Base-by-base conservation (phyloP, 2,888 invertebrate genomes). In the Lithophane socia region DNA sequence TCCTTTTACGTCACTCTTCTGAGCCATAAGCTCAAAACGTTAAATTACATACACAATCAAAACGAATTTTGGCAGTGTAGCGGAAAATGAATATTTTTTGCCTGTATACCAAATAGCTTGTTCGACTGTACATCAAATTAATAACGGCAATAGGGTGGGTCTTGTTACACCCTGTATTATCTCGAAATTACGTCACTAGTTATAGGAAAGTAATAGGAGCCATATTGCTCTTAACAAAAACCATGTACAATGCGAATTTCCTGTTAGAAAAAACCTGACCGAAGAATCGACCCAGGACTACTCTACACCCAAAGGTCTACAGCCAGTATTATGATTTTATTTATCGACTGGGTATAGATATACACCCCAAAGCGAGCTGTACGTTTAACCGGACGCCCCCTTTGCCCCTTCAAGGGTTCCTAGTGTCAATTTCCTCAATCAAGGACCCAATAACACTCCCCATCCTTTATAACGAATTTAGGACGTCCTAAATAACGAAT, bases 341-440 rank as follows among this genome's bases (percentile, higher is more conserved):
- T 74, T 74, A 73, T 5, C 29, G 10, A 44, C 74, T 16, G 12
- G 21, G 16, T 21, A 1, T 24, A 54, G 4, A 21, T 29, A 29
- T 10, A n/a, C 12, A 13, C 24, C 52, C 16, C 13, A 29, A 61
- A 7, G 16, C 16, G 58, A 66, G 3, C 42, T 56, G 44, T 21
- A 13, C 42, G 49, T 63, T 49, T 79, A 56, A 52, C 76, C 61
- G 66, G 61, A 67, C 18, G 2, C 37, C 37, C 37, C 37, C 37
- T 37, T 63, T 49, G 42, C 0, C 49, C 49, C 42, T 63, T 49
- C 37, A 82, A 61, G 29, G 76, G 47, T 54, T 10, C n/a, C 42
- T 47, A 47, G 61, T 56, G n/a, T 66, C 66, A 81, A 82, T 67
- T 61, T 75, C 66, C 61, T 61, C 60, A 74, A 82, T 67, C 66